Evolutionary conservation across 2,797 vertebrate genomes (phyloP), one percentile per base, ranked within the genome.

Genomic region (Carcharodon carcharias): DNA sequence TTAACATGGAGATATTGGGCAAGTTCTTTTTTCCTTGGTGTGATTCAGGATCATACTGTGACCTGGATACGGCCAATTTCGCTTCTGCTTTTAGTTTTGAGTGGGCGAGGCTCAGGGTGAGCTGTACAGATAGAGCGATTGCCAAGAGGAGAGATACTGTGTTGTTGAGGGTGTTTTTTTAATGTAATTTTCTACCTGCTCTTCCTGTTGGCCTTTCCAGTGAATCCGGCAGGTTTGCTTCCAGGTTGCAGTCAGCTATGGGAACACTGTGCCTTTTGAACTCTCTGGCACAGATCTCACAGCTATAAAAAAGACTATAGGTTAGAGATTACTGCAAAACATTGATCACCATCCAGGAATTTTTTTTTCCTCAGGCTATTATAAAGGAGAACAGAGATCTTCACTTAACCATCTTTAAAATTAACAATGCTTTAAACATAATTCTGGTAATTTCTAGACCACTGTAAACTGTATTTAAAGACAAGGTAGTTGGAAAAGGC

Each of bases 381-480:
- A 67, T 67, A 67, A 93, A 92, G 31, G 35, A 93, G 91, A 93
- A 45, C 63, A 26, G 3, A 7, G 6, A 40, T 92, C n/a, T 45
- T 65, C 45, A 93, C 63, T 45, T 26, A 67, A 11, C 23, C 61
- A 23, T n/a, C n/a, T 40, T 40, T 65, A 67, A 93, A 40, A 23
- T 65, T 23, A 65, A 45, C 61, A 67, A n/a, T 23, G 31, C 21
- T 61, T 61, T 93, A 67, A 65, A 40, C 91, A 93, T 9, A 93
- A 67, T 93, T 54, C 18, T 65, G n/a, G 91, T 93, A 8, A 40
- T 45, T 45, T 21, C 7, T 50, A 50, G 40, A 45, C 61, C 21
- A 45, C 61, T 65, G n/a, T 67, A 21, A 93, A 67, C 91, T 65
- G 91, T 93, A 65, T 93, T 93, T 93, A 93, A 93, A 67, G 21